Percentiles rank a stretch among this genome's conserved stretches.
These are phyloP conservation scores for Ophioderma brevispina DNA, from an alignment of 35 echinoderm and acorn worm species.

Conservation along the genomic window DNA sequence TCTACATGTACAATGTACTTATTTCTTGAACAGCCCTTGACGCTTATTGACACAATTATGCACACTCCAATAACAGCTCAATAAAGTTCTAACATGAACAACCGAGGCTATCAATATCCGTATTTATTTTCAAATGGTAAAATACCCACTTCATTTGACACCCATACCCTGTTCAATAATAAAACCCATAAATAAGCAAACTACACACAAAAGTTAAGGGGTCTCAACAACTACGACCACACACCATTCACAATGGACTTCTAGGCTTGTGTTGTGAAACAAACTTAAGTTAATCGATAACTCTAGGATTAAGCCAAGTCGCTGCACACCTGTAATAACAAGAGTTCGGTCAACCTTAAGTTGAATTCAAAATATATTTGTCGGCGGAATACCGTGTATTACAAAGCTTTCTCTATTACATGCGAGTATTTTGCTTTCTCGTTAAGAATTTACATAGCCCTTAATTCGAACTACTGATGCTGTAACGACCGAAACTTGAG, in stretches of 20 bases:
- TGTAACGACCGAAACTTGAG: no score
- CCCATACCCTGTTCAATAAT: neutral
- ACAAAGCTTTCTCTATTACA: no score
- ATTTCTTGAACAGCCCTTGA: no score
- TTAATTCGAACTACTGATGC: no score
- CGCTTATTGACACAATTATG: no score
- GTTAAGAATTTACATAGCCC: no score
- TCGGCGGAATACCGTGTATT: no score
- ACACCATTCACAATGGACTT: neutral
- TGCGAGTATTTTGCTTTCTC: no score
- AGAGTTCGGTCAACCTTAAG: neutral
- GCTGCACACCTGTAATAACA: neutral
- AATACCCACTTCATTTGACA: neutral
- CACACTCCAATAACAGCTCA: no score
- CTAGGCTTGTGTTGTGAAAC: neutral
- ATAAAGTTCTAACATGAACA: neutral
- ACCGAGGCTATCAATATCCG: neutral
- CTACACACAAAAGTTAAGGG: neutral
- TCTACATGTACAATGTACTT: no score
- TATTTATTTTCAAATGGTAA: constrained; percentile 12
- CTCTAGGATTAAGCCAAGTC: neutral
- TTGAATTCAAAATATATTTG: no score
- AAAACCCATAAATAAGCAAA: neutral
- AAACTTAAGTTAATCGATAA: neutral
- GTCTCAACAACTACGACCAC: neutral